Percentiles rank a stretch among this genome's conserved stretches.
Evolutionary conservation across 2,888 invertebrate genomes (phyloP).

Genomic region (Agriopis leucophaearia): DNA sequence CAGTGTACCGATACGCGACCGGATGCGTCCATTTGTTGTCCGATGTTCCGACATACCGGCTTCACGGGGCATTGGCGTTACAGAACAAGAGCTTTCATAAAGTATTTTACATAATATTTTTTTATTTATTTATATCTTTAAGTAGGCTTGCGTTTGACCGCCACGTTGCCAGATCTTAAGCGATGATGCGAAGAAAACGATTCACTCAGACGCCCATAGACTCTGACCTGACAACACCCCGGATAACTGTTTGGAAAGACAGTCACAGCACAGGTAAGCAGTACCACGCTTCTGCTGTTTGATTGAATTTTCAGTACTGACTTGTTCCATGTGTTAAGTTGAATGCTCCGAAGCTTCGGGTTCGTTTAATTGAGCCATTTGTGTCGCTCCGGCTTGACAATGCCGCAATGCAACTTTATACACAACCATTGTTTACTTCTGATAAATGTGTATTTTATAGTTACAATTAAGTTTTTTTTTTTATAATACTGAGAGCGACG

Average conservation of each 20-base stretch:
- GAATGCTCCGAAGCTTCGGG: constrained; percentile 59
- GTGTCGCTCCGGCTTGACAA: constrained; percentile 72
- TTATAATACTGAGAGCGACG: too few relatives aligned
- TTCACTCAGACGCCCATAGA: too few relatives aligned
- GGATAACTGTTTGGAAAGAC: neutral
- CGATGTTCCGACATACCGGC: constrained; percentile 27
- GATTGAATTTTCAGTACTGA: constrained; percentile 17
- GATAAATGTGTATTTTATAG: constrained; percentile 39
- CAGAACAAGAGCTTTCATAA: constrained; percentile 15
- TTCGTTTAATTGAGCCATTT: constrained; percentile 82
- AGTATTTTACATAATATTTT: too few relatives aligned
- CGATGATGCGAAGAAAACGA: too few relatives aligned
- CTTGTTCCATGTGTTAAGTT: constrained; percentile 50
- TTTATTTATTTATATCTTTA: too few relatives aligned
- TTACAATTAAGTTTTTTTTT: too few relatives aligned
- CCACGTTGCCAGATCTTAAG: too few relatives aligned
- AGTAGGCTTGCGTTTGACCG: too few relatives aligned
- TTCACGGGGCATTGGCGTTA: neutral
- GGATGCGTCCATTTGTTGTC: constrained; percentile 57
- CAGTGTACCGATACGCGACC: constrained; percentile 66
- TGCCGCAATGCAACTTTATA: constrained; percentile 68
- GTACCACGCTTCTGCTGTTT: neutral
- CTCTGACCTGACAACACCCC: too few relatives aligned
- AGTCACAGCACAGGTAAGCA: neutral
- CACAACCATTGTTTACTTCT: constrained; percentile 57